Evolutionary conservation across 2,888 invertebrate genomes (phyloP).

Genomic region (Chymomyza procnemis): DNA sequence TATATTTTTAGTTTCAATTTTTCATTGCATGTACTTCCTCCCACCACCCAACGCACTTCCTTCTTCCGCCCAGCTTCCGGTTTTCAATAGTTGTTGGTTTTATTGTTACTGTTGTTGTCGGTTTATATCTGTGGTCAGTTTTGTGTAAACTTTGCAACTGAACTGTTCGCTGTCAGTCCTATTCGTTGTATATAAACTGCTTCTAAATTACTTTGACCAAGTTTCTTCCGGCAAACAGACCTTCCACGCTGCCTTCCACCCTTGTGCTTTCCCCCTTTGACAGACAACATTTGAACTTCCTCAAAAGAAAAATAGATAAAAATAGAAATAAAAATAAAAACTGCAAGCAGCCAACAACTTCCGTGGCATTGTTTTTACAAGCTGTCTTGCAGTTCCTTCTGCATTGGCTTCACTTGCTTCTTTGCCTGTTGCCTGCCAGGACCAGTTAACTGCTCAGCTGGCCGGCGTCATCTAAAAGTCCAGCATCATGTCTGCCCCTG

Average conservation of each 20-base stretch:
- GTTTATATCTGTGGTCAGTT: conserved; percentile 48
- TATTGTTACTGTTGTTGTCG: conserved; percentile 34
- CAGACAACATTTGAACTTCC: conserved; percentile 54
- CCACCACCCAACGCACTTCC: conserved; percentile 29
- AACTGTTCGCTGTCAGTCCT: conserved; percentile 9
- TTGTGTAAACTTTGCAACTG: conserved; percentile 46
- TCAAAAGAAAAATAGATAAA: conserved; percentile 35
- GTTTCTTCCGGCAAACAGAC: conserved; percentile 21
- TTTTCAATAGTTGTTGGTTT: conserved; percentile 36
- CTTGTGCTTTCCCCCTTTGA: conserved; percentile 11
- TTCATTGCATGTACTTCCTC: conserved; percentile 4
- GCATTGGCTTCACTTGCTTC: no score
- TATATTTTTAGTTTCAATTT: conserved; percentile 38
- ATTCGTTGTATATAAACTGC: conserved; percentile 52
- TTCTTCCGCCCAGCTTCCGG: conserved; percentile 28
- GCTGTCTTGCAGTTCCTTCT: conserved; percentile 14
- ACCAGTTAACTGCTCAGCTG: conserved; percentile 35
- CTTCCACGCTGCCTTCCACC: not conserved
- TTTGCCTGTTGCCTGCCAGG: not conserved
- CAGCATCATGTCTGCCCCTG: not conserved
- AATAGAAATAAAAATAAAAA: conserved; percentile 20
- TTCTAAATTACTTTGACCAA: conserved; percentile 64
- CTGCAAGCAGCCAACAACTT: conserved; percentile 31
- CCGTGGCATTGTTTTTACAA: conserved; percentile 44
- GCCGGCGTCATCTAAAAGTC: not conserved